Percentiles rank a stretch among this genome's conserved stretches.
Conservation (phyloP, 1,140 invertebrate species). For the Chironomus tepperi region DNA sequence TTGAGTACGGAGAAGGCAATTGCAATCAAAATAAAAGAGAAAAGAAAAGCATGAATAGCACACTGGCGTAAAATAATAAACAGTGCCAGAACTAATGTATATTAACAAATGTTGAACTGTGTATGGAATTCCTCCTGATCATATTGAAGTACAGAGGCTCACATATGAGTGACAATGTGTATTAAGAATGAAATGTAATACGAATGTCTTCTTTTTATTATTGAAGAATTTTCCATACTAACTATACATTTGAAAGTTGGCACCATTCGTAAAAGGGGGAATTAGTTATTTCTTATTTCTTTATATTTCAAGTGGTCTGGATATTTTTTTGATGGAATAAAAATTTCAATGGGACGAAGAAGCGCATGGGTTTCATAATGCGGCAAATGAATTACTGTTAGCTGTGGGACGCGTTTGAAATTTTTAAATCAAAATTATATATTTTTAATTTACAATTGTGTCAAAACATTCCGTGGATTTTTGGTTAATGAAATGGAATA, state of each 20-base stretch:
- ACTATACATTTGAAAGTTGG: background rate
- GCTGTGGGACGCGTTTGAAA: background rate
- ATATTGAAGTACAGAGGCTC: too few species aligned
- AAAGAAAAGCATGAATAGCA: too few species aligned
- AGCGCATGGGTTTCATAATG: background rate
- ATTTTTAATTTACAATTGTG: background rate
- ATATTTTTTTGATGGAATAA: background rate
- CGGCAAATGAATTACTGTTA: background rate
- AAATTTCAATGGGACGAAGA: background rate
- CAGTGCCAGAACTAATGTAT: background rate
- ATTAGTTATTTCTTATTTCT: background rate
- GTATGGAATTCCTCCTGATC: too few species aligned
- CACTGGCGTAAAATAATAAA: background rate
- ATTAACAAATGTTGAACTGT: background rate
- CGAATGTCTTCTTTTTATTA: too few species aligned
- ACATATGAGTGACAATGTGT: background rate
- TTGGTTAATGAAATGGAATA: too few species aligned
- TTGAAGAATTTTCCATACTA: too few species aligned
- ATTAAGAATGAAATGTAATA: constrained; percentile 14
- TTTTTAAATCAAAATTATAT: background rate
- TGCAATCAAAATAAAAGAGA: background rate
- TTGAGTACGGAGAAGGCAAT: background rate
- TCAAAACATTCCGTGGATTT: background rate
- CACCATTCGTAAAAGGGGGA: background rate
- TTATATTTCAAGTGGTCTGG: background rate